These are phyloP conservation scores for Pseudomyrmex flavicornis DNA, from an alignment of 1,140 invertebrate genomes.

Conservation along the genomic window DNA sequence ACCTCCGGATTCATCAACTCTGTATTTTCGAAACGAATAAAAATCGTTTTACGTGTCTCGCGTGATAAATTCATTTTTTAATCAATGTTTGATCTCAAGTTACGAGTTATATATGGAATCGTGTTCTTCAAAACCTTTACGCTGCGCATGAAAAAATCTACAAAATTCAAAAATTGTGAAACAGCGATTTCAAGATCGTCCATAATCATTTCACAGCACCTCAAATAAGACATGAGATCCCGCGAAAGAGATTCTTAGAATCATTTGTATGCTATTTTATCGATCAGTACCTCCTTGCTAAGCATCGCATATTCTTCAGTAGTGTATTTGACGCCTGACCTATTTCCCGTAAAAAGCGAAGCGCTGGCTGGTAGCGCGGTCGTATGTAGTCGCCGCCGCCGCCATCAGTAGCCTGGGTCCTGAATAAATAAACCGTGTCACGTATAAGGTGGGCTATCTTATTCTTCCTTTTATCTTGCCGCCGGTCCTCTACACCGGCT, in stretches of 20 bases:
- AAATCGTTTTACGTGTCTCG: not conserved
- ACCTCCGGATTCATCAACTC: not conserved
- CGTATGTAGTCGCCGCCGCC: not conserved
- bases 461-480: constrained; percentile 52
- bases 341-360: constrained; percentile 49
- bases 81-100: no score
- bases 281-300: constrained; percentile 36
- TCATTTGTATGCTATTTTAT: constrained; percentile 35
- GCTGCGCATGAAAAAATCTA: not conserved
- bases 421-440: constrained; percentile 64
- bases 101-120: no score
- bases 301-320: constrained; percentile 36
- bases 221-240: not conserved
- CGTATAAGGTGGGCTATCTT: constrained; percentile 20
- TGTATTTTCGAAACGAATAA: constrained; percentile 1
- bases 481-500: not conserved
- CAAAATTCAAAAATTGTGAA: not conserved
- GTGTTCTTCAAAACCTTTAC: no score
- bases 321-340: constrained; percentile 62
- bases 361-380: not conserved
- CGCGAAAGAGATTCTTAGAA: not conserved
- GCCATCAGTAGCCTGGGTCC: not conserved
- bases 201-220: not conserved
- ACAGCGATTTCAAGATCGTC: not conserved
- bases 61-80: no score